phyloP scores from a whole-genome alignment of 2,113 vertebrate species.

The Gopherus flavomarginatus region DNA sequence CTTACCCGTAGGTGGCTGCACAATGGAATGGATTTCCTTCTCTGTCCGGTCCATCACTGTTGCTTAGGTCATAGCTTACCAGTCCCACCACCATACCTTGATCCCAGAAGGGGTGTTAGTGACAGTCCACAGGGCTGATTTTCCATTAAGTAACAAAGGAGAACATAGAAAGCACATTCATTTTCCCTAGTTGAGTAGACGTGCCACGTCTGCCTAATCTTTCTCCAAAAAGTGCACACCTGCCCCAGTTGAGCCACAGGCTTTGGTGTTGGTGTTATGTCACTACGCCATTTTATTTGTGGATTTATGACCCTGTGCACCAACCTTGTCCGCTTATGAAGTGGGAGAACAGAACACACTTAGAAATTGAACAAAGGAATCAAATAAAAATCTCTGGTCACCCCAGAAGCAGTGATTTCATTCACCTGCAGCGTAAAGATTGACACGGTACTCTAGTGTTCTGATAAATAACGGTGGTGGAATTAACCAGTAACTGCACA shows the following conservation, averaged over 20 bases:
- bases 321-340: background rate
- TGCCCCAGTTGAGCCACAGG: background rate
- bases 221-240: background rate
- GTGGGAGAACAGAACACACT: background rate
- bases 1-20: background rate
- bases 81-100: background rate
- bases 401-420: background rate
- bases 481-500: background rate
- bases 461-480: background rate
- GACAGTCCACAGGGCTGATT: rapidly evolving
- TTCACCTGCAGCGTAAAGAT: background rate
- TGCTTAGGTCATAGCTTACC: background rate
- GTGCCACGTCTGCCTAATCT: background rate
- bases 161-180: background rate
- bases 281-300: background rate
- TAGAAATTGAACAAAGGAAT: background rate
- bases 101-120: background rate
- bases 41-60: background rate
- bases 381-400: background rate
- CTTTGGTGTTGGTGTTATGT: background rate
- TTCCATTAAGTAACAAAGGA: background rate
- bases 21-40: background rate
- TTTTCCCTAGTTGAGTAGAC: background rate
- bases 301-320: background rate
- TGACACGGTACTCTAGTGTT: background rate